phyloP scores from a whole-genome alignment of 2,888 invertebrate genomes.

The Aquatica leii region DNA sequence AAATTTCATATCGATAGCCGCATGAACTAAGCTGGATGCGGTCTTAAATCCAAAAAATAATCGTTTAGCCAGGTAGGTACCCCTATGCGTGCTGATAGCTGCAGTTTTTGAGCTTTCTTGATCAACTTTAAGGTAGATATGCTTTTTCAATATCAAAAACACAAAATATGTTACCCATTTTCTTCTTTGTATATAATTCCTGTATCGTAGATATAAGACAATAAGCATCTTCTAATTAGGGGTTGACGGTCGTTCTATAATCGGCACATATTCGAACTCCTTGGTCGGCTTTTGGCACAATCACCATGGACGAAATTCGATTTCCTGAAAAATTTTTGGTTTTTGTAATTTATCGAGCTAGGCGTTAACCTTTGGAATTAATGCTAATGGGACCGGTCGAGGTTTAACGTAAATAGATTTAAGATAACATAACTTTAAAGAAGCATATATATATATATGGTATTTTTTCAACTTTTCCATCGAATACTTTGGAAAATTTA shows the following conservation, averaged over 20 bases:
- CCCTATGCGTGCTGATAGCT: slow-evolving; percentile 20
- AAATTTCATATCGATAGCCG: neutral
- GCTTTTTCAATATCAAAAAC: slow-evolving; percentile 18
- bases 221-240: slow-evolving; percentile 25
- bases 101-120: slow-evolving; percentile 16
- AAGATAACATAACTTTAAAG: slow-evolving; percentile 9
- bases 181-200: slow-evolving; percentile 3
- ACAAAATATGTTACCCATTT: slow-evolving; percentile 7
- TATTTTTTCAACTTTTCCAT: slow-evolving; percentile 12
- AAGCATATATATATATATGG: slow-evolving; percentile 13
- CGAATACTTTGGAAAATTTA: slow-evolving; percentile 2
- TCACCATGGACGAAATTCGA: slow-evolving; percentile 34
- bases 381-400: slow-evolving; percentile 31
- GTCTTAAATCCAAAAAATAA: slow-evolving; percentile 20
- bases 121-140: slow-evolving; percentile 19
- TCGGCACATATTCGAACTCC: slow-evolving; percentile 38
- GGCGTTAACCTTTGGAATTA: slow-evolving; percentile 19
- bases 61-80: slow-evolving; percentile 17
- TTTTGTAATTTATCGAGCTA: slow-evolving; percentile 30
- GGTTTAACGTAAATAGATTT: slow-evolving; percentile 10
- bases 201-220: slow-evolving; percentile 14
- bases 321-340: slow-evolving; percentile 29
- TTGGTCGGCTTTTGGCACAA: slow-evolving; percentile 31
- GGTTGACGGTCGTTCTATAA: slow-evolving; percentile 36
- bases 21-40: slow-evolving; percentile 16